Evolutionary conservation across 1,140 invertebrate genomes (phyloP).

Genomic region (Eciton burchellii): DNA sequence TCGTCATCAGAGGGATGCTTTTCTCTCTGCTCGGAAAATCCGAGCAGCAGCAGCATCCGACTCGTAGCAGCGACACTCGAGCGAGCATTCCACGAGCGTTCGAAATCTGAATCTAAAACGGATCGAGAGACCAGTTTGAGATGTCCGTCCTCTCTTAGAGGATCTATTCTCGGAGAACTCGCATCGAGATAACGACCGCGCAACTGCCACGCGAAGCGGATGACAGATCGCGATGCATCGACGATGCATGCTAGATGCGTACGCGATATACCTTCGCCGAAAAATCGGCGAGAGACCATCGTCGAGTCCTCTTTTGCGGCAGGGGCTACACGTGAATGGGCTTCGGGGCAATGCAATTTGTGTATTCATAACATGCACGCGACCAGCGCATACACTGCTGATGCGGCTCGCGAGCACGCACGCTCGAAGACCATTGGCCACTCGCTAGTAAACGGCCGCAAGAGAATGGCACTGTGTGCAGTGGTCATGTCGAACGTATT

Average conservation of each 20-base stretch:
- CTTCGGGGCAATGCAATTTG: slow-evolving; percentile 71
- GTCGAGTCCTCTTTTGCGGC: slow-evolving; percentile 1
- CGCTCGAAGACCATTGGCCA: slow-evolving; percentile 69
- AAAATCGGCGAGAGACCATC: slow-evolving; percentile 19
- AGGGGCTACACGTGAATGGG: slow-evolving; percentile 48
- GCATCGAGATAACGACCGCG: not conserved
- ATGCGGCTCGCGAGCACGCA: slow-evolving; percentile 63
- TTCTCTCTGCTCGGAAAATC: too few relatives aligned
- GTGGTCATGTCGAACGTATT: slow-evolving; percentile 75
- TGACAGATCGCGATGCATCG: slow-evolving; percentile 5
- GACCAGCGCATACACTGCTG: slow-evolving; percentile 53
- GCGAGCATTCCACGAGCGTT: too few relatives aligned
- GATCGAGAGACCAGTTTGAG: too few relatives aligned
- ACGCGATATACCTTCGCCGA: not conserved
- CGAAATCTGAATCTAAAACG: too few relatives aligned
- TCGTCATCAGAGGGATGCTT: too few relatives aligned
- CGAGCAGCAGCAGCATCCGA: too few relatives aligned
- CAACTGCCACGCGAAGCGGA: not conserved
- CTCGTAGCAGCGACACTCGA: too few relatives aligned
- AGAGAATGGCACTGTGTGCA: slow-evolving; percentile 72
- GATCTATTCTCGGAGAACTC: too few relatives aligned
- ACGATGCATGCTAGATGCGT: slow-evolving; percentile 10
- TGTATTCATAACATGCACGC: slow-evolving; percentile 75
- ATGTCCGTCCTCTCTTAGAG: too few relatives aligned
- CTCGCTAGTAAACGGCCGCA: slow-evolving; percentile 69